Evolutionary conservation across 2,888 invertebrate genomes (phyloP).

Genomic region (Archips crataeganus): DNA sequence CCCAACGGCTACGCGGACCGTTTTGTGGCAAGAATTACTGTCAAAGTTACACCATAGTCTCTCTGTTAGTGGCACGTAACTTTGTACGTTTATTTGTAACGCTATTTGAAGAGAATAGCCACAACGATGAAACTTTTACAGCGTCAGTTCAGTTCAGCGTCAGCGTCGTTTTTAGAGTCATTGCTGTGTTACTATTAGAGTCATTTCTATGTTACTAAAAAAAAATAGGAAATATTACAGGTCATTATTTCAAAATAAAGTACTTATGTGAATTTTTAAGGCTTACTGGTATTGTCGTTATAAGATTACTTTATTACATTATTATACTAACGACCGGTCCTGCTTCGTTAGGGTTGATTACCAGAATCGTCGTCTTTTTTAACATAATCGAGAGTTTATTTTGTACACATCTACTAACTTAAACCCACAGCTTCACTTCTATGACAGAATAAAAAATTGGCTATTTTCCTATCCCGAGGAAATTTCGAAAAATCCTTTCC

Average conservation of each 20-base stretch:
- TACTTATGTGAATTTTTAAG: background rate
- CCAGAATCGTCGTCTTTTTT: background rate
- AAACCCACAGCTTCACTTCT: too few species aligned
- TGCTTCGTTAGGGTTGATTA: background rate
- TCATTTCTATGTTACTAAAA: background rate
- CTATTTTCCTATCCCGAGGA: too few species aligned
- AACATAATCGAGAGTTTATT: too few species aligned
- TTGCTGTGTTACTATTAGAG: background rate
- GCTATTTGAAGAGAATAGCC: slow-evolving; percentile 30
- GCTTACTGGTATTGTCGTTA: background rate
- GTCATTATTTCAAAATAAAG: too few species aligned
- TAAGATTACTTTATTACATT: background rate
- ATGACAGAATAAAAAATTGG: too few species aligned
- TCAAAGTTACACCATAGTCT: slow-evolving; percentile 37
- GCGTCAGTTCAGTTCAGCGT: too few species aligned
- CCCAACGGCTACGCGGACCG: background rate
- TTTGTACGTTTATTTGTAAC: slow-evolving; percentile 38
- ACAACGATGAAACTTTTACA: slow-evolving; percentile 27
- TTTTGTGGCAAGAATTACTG: slow-evolving; percentile 35
- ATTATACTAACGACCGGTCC: too few species aligned
- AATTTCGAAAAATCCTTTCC: too few species aligned
- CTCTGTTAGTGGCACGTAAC: slow-evolving; percentile 32
- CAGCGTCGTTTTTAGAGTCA: background rate
- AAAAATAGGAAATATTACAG: too few species aligned
- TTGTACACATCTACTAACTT: too few species aligned